phyloP scores from a whole-genome alignment of 2,797 vertebrate genomes.

The Pelodytes ibericus region DNA sequence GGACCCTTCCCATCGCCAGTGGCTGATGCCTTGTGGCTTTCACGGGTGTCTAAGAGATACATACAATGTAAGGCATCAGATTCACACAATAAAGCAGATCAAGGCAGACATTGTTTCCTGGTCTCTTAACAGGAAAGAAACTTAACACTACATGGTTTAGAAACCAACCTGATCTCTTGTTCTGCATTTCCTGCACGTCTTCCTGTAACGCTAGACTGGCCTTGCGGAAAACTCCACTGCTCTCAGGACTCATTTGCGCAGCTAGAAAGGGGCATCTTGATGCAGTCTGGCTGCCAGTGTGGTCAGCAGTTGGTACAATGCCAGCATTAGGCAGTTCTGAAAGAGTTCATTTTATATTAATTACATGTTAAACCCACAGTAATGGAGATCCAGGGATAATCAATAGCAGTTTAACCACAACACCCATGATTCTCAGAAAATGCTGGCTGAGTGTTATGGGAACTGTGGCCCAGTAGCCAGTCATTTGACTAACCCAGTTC shows the following conservation, averaged over 20 bases:
- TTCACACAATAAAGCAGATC: no score
- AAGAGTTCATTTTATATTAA: background rate
- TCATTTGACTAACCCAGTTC: no score
- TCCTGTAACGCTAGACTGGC: constrained; percentile 91
- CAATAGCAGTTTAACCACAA: no score
- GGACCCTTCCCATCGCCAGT: constrained; percentile 58
- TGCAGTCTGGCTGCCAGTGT: constrained; percentile 74
- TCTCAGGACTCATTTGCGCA: constrained; percentile 89
- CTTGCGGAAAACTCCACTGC: constrained; percentile 87
- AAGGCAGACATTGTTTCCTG: no score
- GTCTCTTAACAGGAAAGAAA: background rate
- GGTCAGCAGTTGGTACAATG: constrained; percentile 69
- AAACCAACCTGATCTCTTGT: constrained; percentile 79
- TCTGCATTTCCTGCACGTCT: constrained; percentile 90
- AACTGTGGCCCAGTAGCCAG: no score
- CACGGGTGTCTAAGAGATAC: constrained; percentile 75
- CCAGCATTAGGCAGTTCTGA: constrained; percentile 8
- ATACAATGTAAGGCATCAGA: no score
- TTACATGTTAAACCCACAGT: background rate
- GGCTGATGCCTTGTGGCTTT: constrained; percentile 66
- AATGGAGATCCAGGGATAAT: background rate
- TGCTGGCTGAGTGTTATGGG: no score
- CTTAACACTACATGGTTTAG: background rate
- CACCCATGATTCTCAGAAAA: no score
- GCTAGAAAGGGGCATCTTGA: constrained; percentile 96